Percentiles rank a stretch among this genome's conserved stretches.
Evolutionary conservation across 2,113 vertebrate genomes (phyloP).

Genomic region (Castor canadensis): DNA sequence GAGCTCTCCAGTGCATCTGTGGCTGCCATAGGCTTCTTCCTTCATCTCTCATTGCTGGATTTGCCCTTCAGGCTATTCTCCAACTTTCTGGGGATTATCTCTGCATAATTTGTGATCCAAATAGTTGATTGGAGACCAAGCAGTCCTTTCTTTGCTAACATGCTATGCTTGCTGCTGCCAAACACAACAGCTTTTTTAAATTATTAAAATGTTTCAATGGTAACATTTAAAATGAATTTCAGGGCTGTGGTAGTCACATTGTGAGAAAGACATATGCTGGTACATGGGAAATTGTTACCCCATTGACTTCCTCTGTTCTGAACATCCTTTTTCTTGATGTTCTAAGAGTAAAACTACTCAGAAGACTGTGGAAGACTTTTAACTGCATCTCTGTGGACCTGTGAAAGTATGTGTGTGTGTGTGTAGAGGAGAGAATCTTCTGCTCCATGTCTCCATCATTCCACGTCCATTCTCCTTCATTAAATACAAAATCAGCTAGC

Average conservation of each 20-base stretch:
- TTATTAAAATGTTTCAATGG: constrained; percentile 44
- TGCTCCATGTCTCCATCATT: accelerated
- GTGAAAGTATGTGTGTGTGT: background rate
- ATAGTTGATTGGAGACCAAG: constrained; percentile 19
- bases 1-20: background rate
- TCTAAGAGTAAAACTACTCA: background rate
- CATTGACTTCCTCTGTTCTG: background rate
- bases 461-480: background rate
- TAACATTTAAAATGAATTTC: constrained; percentile 27
- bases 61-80: background rate
- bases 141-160: constrained; percentile 24
- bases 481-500: background rate
- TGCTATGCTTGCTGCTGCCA: background rate
- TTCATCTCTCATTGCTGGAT: background rate
- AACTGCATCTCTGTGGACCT: background rate
- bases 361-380: background rate
- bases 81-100: background rate
- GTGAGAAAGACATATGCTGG: background rate
- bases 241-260: background rate
- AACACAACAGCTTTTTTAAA: constrained; percentile 7
- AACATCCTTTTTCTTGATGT: background rate
- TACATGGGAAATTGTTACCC: background rate
- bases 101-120: constrained; percentile 39
- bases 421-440: background rate
- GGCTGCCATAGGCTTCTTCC: background rate